Conservation (phyloP, 2,113 vertebrate genomes). For the Antechinus stuartii region DNA sequence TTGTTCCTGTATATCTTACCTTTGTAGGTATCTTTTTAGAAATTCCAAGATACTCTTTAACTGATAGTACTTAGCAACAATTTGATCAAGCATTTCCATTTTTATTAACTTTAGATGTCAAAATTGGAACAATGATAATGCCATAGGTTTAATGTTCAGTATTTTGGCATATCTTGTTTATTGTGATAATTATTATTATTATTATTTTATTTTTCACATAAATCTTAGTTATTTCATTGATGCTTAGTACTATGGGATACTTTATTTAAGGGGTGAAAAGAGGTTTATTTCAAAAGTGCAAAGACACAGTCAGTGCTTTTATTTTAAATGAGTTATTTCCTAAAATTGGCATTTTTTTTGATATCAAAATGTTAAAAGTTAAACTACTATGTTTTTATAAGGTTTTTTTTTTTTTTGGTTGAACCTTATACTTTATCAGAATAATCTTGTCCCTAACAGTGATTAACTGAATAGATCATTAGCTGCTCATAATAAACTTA, state of each 20-base stretch:
- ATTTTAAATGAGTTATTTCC: not conserved
- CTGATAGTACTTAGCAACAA: fast-evolving
- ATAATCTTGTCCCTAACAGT: not conserved
- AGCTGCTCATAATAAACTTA: not conserved
- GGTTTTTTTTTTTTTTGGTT: not conserved
- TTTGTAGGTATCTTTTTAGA: fast-evolving
- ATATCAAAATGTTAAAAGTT: conserved; percentile 22
- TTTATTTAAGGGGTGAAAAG: not conserved
- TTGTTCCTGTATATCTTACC: fast-evolving
- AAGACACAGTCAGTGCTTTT: not conserved
- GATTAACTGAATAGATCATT: not conserved
- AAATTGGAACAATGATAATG: not conserved
- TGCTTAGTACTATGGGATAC: not conserved
- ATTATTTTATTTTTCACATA: not conserved
- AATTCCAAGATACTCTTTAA: fast-evolving
- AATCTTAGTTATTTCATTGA: not conserved
- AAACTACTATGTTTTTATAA: not conserved
- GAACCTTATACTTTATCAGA: not conserved
- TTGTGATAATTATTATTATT: not conserved
- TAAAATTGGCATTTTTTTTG: not conserved
- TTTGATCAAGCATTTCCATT: fast-evolving
- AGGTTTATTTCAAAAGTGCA: not conserved
- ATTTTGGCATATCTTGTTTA: not conserved
- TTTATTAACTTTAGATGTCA: not conserved
- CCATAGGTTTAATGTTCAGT: not conserved